These are phyloP conservation scores for Matsumyia berberina DNA, from an alignment of 2,888 invertebrate species.

Conservation along the genomic window DNA sequence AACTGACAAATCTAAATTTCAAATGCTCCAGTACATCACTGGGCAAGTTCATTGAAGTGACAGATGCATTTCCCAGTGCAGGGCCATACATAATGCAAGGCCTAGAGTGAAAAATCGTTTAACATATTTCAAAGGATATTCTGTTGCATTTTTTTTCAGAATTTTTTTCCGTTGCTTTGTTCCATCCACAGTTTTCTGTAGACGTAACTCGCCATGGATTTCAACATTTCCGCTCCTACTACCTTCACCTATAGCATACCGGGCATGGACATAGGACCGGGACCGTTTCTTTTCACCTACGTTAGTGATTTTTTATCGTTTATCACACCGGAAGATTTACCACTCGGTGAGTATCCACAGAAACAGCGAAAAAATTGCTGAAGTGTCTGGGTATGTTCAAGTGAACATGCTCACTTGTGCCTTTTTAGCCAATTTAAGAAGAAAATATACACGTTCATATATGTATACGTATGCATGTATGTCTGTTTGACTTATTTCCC, in stretches of 20 bases:
- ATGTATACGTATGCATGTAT: conserved; percentile 5
- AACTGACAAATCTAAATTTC: conserved; percentile 6
- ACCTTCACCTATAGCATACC: conserved; percentile 83
- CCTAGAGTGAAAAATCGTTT: conserved; percentile 53
- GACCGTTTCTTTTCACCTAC: conserved; percentile 83
- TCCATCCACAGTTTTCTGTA: conserved; percentile 80
- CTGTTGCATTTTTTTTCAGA: conserved; percentile 36
- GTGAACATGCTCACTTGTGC: not conserved
- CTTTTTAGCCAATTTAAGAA: conserved; percentile 7
- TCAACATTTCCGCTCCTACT: conserved; percentile 79
- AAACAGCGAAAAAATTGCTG: not conserved
- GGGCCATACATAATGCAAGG: conserved; percentile 38
- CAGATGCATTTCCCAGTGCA: conserved; percentile 21
- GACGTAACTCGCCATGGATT: conserved; percentile 83
- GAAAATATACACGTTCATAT: conserved; percentile 10
- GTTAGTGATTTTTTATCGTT: conserved; percentile 84
- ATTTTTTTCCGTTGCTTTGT: not conserved
- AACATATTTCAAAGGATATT: conserved; percentile 45
- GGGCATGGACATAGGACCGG: conserved; percentile 83
- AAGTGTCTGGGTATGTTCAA: not conserved
- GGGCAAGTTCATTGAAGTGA: conserved; percentile 7
- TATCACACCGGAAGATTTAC: conserved; percentile 84
- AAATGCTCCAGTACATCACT: conserved; percentile 6
- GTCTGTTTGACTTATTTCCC: conserved; percentile 46
- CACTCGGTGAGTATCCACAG: conserved; percentile 81